Conservation (phyloP, 2,888 invertebrate genomes). For the Leptinotarsa haldemani region DNA sequence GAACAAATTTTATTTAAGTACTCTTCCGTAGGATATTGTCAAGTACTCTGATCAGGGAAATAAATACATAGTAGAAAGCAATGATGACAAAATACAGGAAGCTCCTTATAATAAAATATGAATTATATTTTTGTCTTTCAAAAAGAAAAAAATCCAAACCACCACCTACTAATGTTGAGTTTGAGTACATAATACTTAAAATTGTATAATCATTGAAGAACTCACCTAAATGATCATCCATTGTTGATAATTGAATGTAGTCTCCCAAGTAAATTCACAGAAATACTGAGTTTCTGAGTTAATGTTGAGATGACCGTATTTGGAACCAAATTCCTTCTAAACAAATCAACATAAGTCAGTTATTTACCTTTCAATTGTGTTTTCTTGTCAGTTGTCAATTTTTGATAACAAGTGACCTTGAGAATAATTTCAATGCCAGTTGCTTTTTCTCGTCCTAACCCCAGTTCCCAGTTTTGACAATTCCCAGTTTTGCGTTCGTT, state of each 20-base stretch:
- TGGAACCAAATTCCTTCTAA: conserved; percentile 22
- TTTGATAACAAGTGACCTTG: background rate
- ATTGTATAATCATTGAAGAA: conserved; percentile 20
- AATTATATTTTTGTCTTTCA: too few species aligned
- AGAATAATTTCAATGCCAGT: background rate
- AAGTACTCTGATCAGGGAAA: too few species aligned
- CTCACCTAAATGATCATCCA: conserved; percentile 46
- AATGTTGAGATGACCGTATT: conserved; percentile 24
- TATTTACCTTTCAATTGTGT: background rate
- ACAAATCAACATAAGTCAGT: conserved; percentile 24
- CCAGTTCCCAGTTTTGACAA: background rate
- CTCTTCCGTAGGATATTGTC: too few species aligned
- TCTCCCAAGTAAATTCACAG: conserved; percentile 21
- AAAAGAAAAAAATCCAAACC: background rate
- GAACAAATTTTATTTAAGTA: too few species aligned
- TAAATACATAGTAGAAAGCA: too few species aligned
- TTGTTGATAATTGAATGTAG: conserved; percentile 17
- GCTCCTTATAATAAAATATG: too few species aligned
- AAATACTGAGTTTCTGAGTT: conserved; percentile 24
- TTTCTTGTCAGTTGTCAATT: background rate
- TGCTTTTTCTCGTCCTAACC: background rate
- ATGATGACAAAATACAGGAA: too few species aligned
- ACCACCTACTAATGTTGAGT: conserved; percentile 37
- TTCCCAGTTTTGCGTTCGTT: background rate
- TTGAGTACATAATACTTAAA: conserved; percentile 4